Base-by-base conservation (phyloP, 2,113 vertebrate genomes). In the Hiodon alosoides region DNA sequence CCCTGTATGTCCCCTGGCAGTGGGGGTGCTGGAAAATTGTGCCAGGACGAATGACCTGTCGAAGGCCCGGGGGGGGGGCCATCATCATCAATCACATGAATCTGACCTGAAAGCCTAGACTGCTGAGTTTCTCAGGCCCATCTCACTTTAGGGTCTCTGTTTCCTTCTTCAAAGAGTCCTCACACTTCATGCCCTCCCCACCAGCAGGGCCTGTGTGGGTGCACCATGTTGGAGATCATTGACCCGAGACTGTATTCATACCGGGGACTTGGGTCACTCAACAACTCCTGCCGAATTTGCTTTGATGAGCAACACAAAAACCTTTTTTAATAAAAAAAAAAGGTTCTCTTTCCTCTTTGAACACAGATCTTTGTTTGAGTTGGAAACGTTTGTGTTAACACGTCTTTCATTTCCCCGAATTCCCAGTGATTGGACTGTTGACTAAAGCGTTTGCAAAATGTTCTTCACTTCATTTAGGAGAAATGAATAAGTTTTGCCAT, bases 31-130 rank as follows among this genome's bases (percentile, higher is more conserved):
- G 80, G 82, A 86, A 89, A 90, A 88, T 90, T 90, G 88, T 90
- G 89, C 87, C 76, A 87, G 88, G 87, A 91, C 90, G 87, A 85
- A 93, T 88, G 88, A 87, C 87, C 87, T 89, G 85, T 91, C 87
- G 80, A 83, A 66, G 77, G 76, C 84, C 86, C 84, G 85, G 80
- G 88, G 86, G 84, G 79, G 88, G 90, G 87, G 90, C 89, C 86
- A 89, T 91, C 14, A 17, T 31, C 31, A 31, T 31, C 31, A 31
- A 31, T 31, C 31, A 31, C 31, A 31, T 31, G 31, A 31, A 0
- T 31, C 31, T 31, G 13, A 66, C 10, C 64, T 47, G 64, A 51
- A 10, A 68, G 57, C 66, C 60, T 51, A 13, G 80, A 78, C 79
- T 81, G 80, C 76, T 77, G 76, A 76, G 79, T 77, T 81, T 83